phyloP scores from a whole-genome alignment of 2,797 vertebrate species.

The Malacoraja senta region DNA sequence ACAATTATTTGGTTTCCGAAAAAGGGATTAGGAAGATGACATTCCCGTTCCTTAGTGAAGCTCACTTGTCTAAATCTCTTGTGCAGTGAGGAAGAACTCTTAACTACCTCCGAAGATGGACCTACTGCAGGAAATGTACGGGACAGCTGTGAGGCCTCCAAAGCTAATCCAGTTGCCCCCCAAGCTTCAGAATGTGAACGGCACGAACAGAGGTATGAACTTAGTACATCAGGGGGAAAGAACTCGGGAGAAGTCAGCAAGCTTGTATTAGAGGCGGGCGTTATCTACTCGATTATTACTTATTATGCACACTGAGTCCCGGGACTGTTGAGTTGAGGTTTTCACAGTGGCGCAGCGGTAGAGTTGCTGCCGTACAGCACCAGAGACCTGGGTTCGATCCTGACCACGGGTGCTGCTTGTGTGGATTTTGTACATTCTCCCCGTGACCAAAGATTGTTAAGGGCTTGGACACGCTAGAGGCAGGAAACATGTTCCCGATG shows the following conservation, averaged over 20 bases:
- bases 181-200: background rate
- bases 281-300: background rate
- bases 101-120: constrained; percentile 31
- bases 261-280: no score
- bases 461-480: no score
- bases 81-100: constrained; percentile 13
- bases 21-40: background rate
- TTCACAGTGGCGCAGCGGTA: no score
- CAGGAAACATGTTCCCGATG: no score
- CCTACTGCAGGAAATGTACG: constrained; percentile 20
- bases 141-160: background rate
- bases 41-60: background rate
- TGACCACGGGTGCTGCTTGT: no score
- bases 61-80: background rate
- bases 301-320: background rate
- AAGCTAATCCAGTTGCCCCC: background rate
- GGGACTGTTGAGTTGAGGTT: no score
- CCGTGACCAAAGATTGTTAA: no score
- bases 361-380: no score
- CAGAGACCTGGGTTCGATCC: no score
- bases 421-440: no score
- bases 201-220: constrained; percentile 15
- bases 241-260: no score
- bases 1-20: background rate
- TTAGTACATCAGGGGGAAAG: no score